Conservation (phyloP, 2,797 vertebrate genomes). For the Gorsachius magnificus region DNA sequence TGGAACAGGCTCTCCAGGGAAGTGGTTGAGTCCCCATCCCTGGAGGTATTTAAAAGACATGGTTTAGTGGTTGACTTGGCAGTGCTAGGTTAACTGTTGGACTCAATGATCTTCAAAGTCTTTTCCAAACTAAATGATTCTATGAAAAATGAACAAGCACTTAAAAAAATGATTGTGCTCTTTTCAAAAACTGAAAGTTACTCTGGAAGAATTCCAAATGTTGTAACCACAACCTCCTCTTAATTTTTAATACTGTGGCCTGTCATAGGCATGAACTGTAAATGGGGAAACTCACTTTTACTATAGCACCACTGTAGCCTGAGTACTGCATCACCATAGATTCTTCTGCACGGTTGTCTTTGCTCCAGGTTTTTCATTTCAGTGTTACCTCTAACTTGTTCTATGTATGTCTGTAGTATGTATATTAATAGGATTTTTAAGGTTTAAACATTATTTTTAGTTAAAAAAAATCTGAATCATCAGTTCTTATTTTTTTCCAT, state of each 20-base stretch:
- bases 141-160: slow-evolving; percentile 43
- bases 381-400: not conserved
- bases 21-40: too few relatives aligned
- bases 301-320: not conserved
- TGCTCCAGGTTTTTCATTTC: not conserved
- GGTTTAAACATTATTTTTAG: not conserved
- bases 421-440: not conserved
- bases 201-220: not conserved
- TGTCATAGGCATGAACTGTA: not conserved
- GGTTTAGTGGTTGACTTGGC: too few relatives aligned
- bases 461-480: not conserved
- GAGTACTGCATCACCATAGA: not conserved
- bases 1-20: too few relatives aligned
- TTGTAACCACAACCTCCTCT: not conserved
- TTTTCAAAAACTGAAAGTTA: not conserved
- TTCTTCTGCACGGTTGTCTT: not conserved
- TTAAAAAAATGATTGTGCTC: not conserved
- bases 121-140: too few relatives aligned
- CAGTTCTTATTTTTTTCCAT: not conserved
- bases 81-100: too few relatives aligned
- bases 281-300: not conserved
- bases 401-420: not conserved
- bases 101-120: too few relatives aligned
- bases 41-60: too few relatives aligned
- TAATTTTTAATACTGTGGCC: not conserved